Percentiles rank a stretch among this genome's conserved stretches.
phyloP scores from a whole-genome alignment of 2,113 vertebrate species.

The Dolichallabes microphthalmus region DNA sequence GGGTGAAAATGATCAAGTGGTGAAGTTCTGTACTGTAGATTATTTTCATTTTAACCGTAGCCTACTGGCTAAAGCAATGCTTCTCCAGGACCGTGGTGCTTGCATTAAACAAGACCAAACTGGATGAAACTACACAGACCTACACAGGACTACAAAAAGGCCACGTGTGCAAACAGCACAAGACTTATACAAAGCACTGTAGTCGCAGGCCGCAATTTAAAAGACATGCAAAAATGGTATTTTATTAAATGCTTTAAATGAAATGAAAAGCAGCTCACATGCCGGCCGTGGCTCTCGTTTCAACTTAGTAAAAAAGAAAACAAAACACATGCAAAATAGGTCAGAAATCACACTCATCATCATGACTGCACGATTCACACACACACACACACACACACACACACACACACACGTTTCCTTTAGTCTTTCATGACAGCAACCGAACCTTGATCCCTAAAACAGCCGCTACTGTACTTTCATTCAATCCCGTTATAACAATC shows the following conservation, averaged over 20 bases:
- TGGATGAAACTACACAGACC: no score
- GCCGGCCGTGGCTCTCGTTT: not conserved
- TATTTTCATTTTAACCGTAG: no score
- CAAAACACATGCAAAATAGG: slow-evolving; percentile 17
- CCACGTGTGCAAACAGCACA: no score
- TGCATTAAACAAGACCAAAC: no score
- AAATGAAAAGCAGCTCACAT: slow-evolving; percentile 43
- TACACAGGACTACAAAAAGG: no score
- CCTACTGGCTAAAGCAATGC: no score
- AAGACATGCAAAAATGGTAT: slow-evolving; percentile 47
- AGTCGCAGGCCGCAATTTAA: slow-evolving; percentile 29
- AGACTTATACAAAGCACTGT: not conserved
- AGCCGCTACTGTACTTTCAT: not conserved
- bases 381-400: not conserved
- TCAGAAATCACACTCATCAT: not conserved
- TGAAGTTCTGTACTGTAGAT: no score
- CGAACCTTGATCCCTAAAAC: not conserved
- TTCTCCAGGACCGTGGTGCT: no score
- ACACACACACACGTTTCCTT: not conserved
- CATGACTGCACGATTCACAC: not conserved
- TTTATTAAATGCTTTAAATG: slow-evolving; percentile 40
- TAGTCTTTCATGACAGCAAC: not conserved
- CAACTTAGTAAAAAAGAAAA: slow-evolving; percentile 13
- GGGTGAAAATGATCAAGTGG: no score
- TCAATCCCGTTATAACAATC: not conserved